Conservation (phyloP, 2,888 invertebrate genomes). For the Hydriomena furcata region DNA sequence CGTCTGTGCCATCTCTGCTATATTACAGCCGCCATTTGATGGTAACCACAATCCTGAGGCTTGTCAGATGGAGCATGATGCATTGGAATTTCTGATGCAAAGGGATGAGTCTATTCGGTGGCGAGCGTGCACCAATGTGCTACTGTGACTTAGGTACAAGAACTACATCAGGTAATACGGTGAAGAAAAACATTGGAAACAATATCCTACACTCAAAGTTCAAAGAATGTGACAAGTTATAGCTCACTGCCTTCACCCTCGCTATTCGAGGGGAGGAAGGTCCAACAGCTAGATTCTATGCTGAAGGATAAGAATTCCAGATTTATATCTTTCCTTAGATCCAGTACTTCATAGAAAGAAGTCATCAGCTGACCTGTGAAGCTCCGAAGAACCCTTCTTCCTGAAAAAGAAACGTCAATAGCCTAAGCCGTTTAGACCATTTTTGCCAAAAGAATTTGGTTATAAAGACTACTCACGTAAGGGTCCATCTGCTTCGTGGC, state of each 20-base stretch:
- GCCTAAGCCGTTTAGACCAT: constrained; percentile 25
- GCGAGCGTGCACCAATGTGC: constrained; percentile 19
- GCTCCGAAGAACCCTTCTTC: constrained; percentile 28
- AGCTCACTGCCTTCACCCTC: not conserved
- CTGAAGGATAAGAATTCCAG: constrained; percentile 18
- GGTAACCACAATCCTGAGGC: not conserved
- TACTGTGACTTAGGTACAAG: constrained; percentile 11
- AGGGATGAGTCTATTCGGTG: not conserved
- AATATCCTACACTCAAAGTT: not conserved
- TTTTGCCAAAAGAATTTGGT: constrained; percentile 3
- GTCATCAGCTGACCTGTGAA: constrained; percentile 22
- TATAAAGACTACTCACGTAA: constrained; percentile 86
- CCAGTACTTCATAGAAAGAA: constrained; percentile 11
- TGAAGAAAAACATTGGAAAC: constrained; percentile 4
- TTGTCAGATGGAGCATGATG: not conserved
- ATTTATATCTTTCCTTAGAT: constrained; percentile 25
- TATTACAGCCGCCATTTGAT: not conserved
- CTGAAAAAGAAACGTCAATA: constrained; percentile 25
- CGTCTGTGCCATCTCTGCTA: no score
- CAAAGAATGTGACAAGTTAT: not conserved
- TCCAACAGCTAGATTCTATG: not conserved
- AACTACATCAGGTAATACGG: not conserved
- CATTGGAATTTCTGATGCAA: constrained; percentile 5
- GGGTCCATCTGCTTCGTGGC: constrained; percentile 95
- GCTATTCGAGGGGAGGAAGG: constrained; percentile 6